Conservation (phyloP, 2,797 vertebrate species). For the Sciurus carolinensis region DNA sequence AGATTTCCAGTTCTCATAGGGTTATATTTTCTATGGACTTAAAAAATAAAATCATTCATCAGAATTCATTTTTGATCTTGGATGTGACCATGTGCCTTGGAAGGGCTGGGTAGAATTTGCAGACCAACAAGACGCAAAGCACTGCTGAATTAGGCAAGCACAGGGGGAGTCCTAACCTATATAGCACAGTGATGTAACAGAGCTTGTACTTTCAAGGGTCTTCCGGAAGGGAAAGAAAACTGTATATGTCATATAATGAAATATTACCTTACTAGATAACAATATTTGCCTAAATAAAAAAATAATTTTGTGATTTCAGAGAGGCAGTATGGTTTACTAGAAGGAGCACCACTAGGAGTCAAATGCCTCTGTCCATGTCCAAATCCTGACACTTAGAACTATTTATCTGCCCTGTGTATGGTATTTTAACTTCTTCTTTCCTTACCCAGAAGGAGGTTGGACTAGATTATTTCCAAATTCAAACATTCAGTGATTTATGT, state of each 20-base stretch:
- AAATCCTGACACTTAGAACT: neutral
- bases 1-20: neutral
- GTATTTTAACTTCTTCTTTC: neutral
- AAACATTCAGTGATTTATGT: neutral
- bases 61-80: neutral
- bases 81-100: neutral
- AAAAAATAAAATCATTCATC: neutral
- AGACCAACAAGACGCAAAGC: neutral
- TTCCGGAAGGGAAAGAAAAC: neutral
- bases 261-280: neutral
- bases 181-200: neutral
- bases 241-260: neutral
- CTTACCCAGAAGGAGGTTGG: neutral
- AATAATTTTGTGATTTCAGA: neutral
- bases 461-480: constrained; percentile 41
- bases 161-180: neutral
- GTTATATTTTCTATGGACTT: neutral
- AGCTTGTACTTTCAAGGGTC: neutral
- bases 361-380: neutral
- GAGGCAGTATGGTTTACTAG: neutral
- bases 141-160: neutral
- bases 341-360: neutral
- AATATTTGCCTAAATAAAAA: constrained; percentile 5
- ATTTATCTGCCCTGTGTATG: neutral
- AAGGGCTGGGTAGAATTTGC: neutral